phyloP scores from a whole-genome alignment of 2,888 invertebrate species.

The Mactromeris polynyma region DNA sequence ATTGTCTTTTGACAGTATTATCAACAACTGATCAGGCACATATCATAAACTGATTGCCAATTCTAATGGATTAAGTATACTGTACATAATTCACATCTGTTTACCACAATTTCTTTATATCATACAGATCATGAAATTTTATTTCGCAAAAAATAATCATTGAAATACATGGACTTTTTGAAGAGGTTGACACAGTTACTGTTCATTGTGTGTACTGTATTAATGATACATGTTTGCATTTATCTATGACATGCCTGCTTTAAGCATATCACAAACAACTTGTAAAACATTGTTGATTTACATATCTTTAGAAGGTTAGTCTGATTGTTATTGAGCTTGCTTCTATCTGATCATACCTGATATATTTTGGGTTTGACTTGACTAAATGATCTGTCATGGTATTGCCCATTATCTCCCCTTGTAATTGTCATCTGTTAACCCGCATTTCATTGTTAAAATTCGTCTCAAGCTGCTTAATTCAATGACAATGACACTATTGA shows the following conservation, averaged over 20 bases:
- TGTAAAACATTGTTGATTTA: slow-evolving; percentile 19
- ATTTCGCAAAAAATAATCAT: too few species aligned
- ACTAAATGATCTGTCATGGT: slow-evolving; percentile 30
- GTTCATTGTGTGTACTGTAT: too few species aligned
- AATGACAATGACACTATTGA: slow-evolving; percentile 55
- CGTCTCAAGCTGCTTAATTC: slow-evolving; percentile 50
- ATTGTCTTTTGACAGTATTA: too few species aligned
- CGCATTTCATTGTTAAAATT: slow-evolving; percentile 39
- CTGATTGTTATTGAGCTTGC: slow-evolving; percentile 11
- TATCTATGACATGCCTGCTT: background rate
- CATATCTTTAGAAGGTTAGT: background rate
- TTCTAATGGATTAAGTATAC: too few species aligned
- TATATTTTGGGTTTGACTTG: slow-evolving; percentile 18
- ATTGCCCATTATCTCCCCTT: slow-evolving; percentile 46
- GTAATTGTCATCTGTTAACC: slow-evolving; percentile 42
- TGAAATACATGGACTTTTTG: too few species aligned
- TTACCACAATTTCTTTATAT: too few species aligned
- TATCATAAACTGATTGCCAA: too few species aligned
- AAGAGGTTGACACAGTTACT: too few species aligned
- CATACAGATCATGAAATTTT: too few species aligned
- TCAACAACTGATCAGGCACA: too few species aligned
- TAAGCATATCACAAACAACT: background rate
- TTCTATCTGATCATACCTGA: slow-evolving; percentile 30
- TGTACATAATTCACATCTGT: too few species aligned
- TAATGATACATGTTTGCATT: background rate